Evolutionary conservation across 2,113 vertebrate species (phyloP).

Genomic region (Petrocephalus microphthalmus): DNA sequence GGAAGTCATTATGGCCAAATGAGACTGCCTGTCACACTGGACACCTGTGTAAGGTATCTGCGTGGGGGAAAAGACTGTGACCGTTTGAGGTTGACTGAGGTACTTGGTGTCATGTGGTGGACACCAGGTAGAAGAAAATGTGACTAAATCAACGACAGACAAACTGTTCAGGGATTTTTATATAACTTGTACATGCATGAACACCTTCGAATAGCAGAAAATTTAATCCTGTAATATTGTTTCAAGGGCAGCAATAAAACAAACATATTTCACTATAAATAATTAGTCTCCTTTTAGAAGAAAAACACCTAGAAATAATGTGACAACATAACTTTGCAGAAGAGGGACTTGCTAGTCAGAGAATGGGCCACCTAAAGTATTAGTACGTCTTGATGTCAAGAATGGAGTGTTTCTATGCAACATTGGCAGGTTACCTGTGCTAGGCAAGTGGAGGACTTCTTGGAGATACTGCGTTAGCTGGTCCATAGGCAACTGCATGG

Average conservation of each 20-base stretch:
- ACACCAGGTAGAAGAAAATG: background rate
- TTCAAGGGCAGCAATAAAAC: background rate
- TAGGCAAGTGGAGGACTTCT: slow-evolving; percentile 40
- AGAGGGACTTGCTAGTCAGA: background rate
- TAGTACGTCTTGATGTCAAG: background rate
- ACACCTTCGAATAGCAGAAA: background rate
- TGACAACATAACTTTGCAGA: background rate
- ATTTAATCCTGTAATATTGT: background rate
- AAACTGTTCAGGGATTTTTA: background rate
- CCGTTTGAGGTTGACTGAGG: background rate
- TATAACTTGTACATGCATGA: background rate
- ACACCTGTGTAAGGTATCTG: background rate
- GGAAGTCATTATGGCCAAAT: background rate
- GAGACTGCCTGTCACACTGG: background rate
- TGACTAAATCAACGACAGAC: background rate
- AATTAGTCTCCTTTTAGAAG: background rate
- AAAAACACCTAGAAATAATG: background rate
- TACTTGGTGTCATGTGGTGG: background rate
- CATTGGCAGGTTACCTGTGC: slow-evolving; percentile 48
- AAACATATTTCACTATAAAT: background rate
- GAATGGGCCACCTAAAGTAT: background rate
- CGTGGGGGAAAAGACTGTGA: background rate
- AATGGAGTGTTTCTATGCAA: background rate
- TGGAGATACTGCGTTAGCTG: slow-evolving; percentile 60
- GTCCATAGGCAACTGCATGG: slow-evolving; percentile 55